Conservation (phyloP, 2,888 invertebrate species). For the Stenchaetothrips biformis region DNA sequence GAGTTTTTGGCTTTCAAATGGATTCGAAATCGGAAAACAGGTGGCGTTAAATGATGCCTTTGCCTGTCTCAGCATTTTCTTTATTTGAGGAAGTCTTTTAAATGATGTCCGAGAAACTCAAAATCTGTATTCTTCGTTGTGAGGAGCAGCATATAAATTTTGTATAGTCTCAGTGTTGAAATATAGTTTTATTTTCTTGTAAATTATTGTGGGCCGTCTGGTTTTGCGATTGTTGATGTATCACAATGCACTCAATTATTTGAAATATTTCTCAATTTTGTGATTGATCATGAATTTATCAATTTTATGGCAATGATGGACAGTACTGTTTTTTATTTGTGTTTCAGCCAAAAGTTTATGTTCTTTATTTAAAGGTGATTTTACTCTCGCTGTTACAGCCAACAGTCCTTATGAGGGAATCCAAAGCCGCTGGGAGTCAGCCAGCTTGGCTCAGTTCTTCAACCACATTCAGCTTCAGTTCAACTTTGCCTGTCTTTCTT, state of each 20-base stretch:
- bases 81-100: too few relatives aligned
- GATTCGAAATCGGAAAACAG: too few relatives aligned
- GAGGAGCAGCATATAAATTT: too few relatives aligned
- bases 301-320: neutral
- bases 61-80: too few relatives aligned
- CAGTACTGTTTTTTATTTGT: neutral
- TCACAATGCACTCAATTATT: neutral
- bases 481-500: neutral
- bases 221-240: too few relatives aligned
- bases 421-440: neutral
- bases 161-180: too few relatives aligned
- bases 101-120: too few relatives aligned
- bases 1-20: neutral
- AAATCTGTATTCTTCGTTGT: too few relatives aligned
- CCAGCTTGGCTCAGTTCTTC: neutral
- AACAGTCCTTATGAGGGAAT: neutral
- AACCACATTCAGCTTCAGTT: neutral
- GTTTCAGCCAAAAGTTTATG: neutral
- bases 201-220: too few relatives aligned
- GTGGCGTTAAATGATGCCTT: too few relatives aligned
- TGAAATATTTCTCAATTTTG: neutral
- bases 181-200: too few relatives aligned
- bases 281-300: neutral
- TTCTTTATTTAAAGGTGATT: neutral
- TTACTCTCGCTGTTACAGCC: neutral